These are phyloP conservation scores for Ormyrus labotus DNA, from an alignment of 2,888 invertebrate species.

Conservation along the genomic window DNA sequence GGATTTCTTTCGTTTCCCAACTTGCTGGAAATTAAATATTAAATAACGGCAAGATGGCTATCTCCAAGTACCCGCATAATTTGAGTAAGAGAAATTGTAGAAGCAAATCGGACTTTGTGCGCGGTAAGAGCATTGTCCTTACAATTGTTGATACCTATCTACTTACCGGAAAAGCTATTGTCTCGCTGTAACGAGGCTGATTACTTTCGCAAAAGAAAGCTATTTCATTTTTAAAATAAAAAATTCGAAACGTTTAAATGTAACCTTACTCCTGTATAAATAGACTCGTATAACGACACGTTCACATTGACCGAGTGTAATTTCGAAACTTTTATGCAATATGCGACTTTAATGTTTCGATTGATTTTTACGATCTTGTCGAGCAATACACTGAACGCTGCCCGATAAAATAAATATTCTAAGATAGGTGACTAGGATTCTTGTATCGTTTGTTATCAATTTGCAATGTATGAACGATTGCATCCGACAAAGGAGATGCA, in stretches of 20 bases:
- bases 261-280: too few species aligned
- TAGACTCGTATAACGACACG: too few species aligned
- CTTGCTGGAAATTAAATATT: background rate
- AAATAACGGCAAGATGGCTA: background rate
- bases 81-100: constrained; percentile 15
- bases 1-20: background rate
- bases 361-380: too few species aligned
- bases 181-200: background rate
- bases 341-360: too few species aligned
- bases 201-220: background rate
- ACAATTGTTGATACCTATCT: constrained; percentile 35
- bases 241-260: too few species aligned
- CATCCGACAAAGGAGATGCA: background rate
- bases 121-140: constrained; percentile 25
- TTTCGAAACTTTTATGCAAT: too few species aligned
- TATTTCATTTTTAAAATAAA: background rate
- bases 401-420: too few species aligned
- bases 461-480: too few species aligned
- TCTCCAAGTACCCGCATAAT: constrained; percentile 24
- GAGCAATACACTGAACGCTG: too few species aligned
- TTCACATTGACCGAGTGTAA: too few species aligned
- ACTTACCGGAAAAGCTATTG: constrained; percentile 17
- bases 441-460: too few species aligned
- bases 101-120: constrained; percentile 23
- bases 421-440: too few species aligned